Evolutionary conservation across 2,113 vertebrate species (phyloP).

Genomic region (Todiramphus saurophagus): DNA sequence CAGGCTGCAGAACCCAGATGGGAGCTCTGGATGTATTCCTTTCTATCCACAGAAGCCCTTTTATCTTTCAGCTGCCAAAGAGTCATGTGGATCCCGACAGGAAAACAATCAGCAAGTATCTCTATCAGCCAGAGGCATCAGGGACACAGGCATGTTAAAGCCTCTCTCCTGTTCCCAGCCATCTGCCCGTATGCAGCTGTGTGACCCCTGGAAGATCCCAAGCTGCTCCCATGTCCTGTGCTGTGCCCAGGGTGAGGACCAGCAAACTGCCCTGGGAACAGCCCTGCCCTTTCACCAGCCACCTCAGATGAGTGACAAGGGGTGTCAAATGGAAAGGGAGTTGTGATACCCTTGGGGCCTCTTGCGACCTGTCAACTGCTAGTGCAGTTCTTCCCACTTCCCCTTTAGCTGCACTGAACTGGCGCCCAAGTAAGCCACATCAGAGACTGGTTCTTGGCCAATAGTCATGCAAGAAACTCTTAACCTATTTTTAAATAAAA

Average conservation of each 20-base stretch:
- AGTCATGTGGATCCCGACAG: background rate
- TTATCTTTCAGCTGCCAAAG: slow-evolving; percentile 12
- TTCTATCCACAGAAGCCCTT: background rate
- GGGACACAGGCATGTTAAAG: background rate
- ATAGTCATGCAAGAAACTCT: background rate
- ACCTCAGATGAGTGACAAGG: background rate
- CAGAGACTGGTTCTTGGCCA: background rate
- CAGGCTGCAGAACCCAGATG: background rate
- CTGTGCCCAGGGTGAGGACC: background rate
- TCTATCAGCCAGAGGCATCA: background rate
- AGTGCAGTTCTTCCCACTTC: background rate
- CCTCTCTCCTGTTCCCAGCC: background rate
- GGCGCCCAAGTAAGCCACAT: background rate
- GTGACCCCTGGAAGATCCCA: background rate
- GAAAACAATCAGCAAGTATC: background rate
- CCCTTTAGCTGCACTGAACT: background rate
- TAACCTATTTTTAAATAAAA: background rate
- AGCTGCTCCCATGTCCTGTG: background rate
- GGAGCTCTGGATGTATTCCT: slow-evolving; percentile 7
- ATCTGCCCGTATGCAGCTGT: background rate
- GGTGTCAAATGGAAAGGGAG: background rate
- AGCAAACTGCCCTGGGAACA: background rate
- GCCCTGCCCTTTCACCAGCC: background rate
- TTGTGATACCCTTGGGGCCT: fast-evolving
- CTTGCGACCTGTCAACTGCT: background rate